Conservation (phyloP, 1,140 invertebrate genomes). For the Coptotermes formosanus region DNA sequence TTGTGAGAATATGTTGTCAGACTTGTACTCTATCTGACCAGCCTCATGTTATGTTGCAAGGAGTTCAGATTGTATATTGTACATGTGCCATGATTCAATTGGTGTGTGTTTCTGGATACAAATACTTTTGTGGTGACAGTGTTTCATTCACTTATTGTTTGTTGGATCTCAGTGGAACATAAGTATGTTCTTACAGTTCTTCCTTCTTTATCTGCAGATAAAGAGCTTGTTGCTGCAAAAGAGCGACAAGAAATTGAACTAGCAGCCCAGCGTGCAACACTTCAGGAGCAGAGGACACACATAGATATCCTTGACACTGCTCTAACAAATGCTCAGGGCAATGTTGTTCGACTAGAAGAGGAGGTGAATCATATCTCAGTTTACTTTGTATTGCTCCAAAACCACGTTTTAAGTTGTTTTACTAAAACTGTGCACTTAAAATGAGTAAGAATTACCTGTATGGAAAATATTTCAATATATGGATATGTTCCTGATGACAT, state of each 20-base stretch:
- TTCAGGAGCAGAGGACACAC: slow-evolving; percentile 88
- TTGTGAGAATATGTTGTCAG: no score
- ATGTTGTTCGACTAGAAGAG: slow-evolving; percentile 85
- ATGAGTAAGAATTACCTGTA: no score
- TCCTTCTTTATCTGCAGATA: slow-evolving; percentile 59
- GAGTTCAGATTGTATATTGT: no score
- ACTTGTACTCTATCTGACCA: no score
- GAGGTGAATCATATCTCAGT: slow-evolving; percentile 59
- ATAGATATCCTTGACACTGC: slow-evolving; percentile 92
- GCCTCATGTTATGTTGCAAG: no score
- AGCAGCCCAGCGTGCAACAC: slow-evolving; percentile 79
- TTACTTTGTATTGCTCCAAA: no score
- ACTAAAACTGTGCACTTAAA: no score
- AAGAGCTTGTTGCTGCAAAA: slow-evolving; percentile 81
- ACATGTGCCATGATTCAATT: no score
- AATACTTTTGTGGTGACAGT: slow-evolving; percentile 15
- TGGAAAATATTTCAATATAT: no score
- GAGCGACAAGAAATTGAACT: slow-evolving; percentile 90
- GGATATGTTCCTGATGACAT: no score
- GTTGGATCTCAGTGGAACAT: neutral
- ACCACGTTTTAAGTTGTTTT: no score
- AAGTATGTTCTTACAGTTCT: slow-evolving; percentile 22
- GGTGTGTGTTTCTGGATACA: neutral
- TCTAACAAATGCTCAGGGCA: slow-evolving; percentile 84
- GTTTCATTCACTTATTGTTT: neutral